phyloP scores from a whole-genome alignment of 2,797 vertebrate genomes.

The Sebastes itinus region DNA sequence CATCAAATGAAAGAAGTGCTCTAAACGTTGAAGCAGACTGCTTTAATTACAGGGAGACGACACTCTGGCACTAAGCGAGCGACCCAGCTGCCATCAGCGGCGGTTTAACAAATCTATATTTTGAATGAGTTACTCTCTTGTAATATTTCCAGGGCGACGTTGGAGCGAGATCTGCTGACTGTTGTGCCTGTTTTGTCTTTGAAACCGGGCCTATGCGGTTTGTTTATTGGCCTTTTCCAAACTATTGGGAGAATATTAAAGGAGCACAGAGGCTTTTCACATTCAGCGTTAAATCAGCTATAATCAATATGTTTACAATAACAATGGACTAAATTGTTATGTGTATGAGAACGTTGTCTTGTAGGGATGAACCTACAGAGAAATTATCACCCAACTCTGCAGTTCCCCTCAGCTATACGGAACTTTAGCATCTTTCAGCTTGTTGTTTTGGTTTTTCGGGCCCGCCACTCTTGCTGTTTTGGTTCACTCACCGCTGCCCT shows the following conservation, averaged over 20 bases:
- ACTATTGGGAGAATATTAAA: background rate
- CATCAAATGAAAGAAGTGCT: background rate
- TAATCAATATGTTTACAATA: background rate
- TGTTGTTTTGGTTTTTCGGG: background rate
- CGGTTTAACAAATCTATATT: conserved; percentile 27
- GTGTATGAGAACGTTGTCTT: background rate
- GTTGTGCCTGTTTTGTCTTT: background rate
- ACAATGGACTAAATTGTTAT: background rate
- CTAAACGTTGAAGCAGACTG: conserved; percentile 12
- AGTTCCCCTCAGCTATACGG: background rate
- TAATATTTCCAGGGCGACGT: background rate
- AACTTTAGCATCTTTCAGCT: background rate
- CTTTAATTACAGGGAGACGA: conserved; percentile 50
- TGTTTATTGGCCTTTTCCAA: background rate
- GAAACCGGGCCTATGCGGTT: background rate
- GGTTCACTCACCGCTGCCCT: background rate
- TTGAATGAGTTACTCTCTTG: conserved; percentile 22
- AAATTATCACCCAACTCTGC: no score
- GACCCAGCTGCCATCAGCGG: conserved; percentile 6
- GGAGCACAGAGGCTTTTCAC: background rate
- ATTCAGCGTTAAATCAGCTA: background rate
- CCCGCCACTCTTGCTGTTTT: background rate
- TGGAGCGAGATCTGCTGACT: conserved; percentile 31
- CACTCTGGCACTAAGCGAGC: conserved; percentile 12
- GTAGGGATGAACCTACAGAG: background rate